Base-by-base conservation (phyloP, 2,113 vertebrate genomes). In the Alouatta palliata region DNA sequence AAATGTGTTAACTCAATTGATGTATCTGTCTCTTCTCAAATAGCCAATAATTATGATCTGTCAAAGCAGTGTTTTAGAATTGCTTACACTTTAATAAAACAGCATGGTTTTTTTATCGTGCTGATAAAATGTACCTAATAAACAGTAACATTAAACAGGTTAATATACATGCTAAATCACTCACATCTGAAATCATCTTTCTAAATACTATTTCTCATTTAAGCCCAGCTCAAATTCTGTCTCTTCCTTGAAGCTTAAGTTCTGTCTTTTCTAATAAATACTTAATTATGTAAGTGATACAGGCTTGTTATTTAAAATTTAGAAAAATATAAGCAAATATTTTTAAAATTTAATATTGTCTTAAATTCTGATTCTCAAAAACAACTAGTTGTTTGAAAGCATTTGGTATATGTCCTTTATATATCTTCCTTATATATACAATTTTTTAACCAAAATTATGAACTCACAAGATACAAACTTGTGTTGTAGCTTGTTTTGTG, bases 231-330 rank as follows among this genome's bases (percentile, higher is more conserved):
- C 13, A 88, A 58, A 37, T 70, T 25, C 71, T 73, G 30, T 4
- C 61, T 81, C 27, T 80, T 32, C 37, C 49, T 52, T 21, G 71
- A 77, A 85, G 17, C 8, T 12, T 58, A 83, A 64, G 10, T 88
- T 80, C 71, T 66, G 1, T 7, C 71, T 80, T 79, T 88, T 96
- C 25, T 23, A 96, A 94, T 54, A 83, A 96, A 83, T 40, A 79
- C 45, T 70, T 89, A 56, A 66, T 81, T 83, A 87, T 43, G 16
- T 30, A 92, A 91, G 80, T 52, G 45, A 58, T 37, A 80, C 3
- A 52, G 25, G 3, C 84, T 75, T 19, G 25, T 68, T 68, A 45
- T 68, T 84, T 68, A 75, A 90, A 61, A 92, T 61, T 86, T 64
- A 64, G 68, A 40, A 56, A 95, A 91, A 73, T 73, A 45, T 4